phyloP scores from a whole-genome alignment of 1,140 invertebrate species.

The Drosophila bipectinata region DNA sequence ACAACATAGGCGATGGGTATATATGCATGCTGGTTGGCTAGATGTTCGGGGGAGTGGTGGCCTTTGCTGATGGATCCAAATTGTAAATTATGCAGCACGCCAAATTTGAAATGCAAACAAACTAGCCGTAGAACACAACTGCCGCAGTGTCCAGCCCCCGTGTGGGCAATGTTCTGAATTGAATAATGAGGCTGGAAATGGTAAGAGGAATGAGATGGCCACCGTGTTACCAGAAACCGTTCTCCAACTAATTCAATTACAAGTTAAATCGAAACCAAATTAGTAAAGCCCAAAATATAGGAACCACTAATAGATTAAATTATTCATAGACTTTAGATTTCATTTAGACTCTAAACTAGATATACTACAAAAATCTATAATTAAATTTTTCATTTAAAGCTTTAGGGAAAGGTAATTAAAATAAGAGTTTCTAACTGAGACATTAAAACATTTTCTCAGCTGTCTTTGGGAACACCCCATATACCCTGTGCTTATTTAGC shows the following conservation, averaged over 20 bases:
- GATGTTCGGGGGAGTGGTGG: neutral
- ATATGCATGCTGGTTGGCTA: conserved; percentile 10
- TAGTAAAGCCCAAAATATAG: neutral
- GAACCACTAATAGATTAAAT: neutral
- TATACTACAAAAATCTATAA: neutral
- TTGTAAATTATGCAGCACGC: conserved; percentile 69
- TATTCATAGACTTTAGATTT: neutral
- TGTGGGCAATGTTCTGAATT: conserved; percentile 34
- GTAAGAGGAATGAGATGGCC: neutral
- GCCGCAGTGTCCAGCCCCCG: conserved; percentile 1
- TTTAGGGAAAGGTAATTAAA: neutral
- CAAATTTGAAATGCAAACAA: conserved; percentile 78
- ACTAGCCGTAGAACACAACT: conserved; percentile 28
- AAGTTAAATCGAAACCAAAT: neutral
- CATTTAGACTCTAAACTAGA: neutral
- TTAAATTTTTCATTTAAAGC: neutral
- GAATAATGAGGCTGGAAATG: conserved; percentile 23
- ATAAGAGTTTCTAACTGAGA: neutral
- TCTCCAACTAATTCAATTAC: neutral
- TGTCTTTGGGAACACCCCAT: conserved; percentile 9
- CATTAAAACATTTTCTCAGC: no score
- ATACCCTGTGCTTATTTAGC: neutral
- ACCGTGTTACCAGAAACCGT: conserved; percentile 17
- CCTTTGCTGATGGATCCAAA: conserved; percentile 28
- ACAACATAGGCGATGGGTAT: conserved; percentile 20